phyloP scores from a whole-genome alignment of 1,140 invertebrate genomes.

The Drosophila tani region DNA sequence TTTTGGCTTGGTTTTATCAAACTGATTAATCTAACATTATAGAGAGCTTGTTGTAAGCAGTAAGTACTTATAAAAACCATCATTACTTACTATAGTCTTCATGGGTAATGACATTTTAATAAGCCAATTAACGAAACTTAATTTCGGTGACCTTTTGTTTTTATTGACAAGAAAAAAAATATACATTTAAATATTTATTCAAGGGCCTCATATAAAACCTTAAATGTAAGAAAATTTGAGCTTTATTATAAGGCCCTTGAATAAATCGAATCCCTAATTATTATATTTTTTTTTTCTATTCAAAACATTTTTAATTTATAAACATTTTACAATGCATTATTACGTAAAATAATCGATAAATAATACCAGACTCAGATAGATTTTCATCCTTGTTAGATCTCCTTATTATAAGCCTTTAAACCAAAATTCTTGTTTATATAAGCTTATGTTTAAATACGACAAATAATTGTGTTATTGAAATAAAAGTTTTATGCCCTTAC shows the following conservation, averaged over 20 bases:
- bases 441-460: neutral
- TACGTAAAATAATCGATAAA: neutral
- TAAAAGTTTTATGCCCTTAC: neutral
- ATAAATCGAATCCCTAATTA: too few species aligned
- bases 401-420: too few species aligned
- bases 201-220: neutral
- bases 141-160: constrained; percentile 2
- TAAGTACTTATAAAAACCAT: constrained; percentile 4
- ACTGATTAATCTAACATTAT: neutral
- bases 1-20: neutral
- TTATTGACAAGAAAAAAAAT: neutral
- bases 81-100: neutral
- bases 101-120: constrained; percentile 14
- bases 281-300: too few species aligned
- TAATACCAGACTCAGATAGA: neutral
- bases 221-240: too few species aligned
- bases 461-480: neutral
- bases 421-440: too few species aligned
- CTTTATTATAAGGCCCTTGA: too few species aligned
- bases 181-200: neutral
- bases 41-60: neutral
- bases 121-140: neutral
- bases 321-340: neutral
- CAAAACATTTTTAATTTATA: too few species aligned
- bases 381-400: neutral